A percentile compares a stretch with the other conserved stretches of the same genome.
phyloP scores from a whole-genome alignment of 1,140 invertebrate genomes.

The Vollenhovia emeryi region DNA sequence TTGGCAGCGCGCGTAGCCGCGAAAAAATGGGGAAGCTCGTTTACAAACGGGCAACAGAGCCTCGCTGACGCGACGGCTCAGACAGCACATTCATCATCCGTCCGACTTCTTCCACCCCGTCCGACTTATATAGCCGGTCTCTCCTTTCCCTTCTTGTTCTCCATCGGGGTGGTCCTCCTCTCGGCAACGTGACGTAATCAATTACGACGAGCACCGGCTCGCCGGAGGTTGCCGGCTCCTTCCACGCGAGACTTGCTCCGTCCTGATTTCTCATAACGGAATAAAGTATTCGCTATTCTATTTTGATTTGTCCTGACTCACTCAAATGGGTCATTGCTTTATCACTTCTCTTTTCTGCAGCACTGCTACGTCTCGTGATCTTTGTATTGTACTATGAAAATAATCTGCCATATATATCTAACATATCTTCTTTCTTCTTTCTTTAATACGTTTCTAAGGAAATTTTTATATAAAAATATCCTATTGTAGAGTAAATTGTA shows the following conservation, averaged over 20 bases:
- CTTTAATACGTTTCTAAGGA: background rate
- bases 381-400: background rate
- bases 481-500: background rate
- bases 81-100: slow-evolving; percentile 77
- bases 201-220: slow-evolving; percentile 50
- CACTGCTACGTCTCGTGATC: background rate
- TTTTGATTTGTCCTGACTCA: background rate
- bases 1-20: slow-evolving; percentile 53
- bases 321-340: background rate
- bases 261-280: slow-evolving; percentile 7
- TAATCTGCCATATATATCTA: background rate
- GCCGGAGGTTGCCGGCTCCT: slow-evolving; percentile 23
- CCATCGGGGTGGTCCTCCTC: slow-evolving; percentile 23
- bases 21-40: slow-evolving; percentile 73
- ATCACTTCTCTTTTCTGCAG: background rate
- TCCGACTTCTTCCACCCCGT: slow-evolving; percentile 67
- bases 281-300: slow-evolving; percentile 17
- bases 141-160: slow-evolving; percentile 23
- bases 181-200: slow-evolving; percentile 62
- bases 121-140: background rate
- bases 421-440: background rate
- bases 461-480: too few species aligned
- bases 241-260: slow-evolving; percentile 7
- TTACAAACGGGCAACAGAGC: slow-evolving; percentile 81
- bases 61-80: slow-evolving; percentile 72